Conservation (phyloP, 1,140 invertebrate genomes). For the Drosophila punjabiensis region DNA sequence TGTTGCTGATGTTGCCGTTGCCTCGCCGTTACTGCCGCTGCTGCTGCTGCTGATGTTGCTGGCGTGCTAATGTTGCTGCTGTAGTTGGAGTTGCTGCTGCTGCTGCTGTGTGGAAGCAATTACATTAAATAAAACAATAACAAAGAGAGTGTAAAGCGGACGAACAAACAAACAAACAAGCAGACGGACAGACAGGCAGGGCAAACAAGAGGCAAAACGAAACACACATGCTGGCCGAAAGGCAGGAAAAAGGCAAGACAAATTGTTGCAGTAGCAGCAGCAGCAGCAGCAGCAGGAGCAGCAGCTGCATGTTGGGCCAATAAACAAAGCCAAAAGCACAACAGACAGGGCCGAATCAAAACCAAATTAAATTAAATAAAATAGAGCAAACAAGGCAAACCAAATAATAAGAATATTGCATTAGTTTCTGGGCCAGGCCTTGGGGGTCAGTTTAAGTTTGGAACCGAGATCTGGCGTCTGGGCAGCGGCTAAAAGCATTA, state of each 20-base stretch:
- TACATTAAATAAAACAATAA: conserved; percentile 81
- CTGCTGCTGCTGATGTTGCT: conserved; percentile 1
- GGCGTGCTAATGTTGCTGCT: conserved; percentile 12
- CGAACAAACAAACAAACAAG: conserved; percentile 33
- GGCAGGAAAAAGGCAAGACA: conserved; percentile 62
- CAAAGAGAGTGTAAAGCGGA: conserved; percentile 55
- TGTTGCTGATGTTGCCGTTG: conserved; percentile 9
- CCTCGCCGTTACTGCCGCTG: not conserved
- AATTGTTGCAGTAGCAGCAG: conserved; percentile 59
- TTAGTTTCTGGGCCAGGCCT: conserved; percentile 54
- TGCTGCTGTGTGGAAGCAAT: conserved; percentile 59
- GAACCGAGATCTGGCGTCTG: conserved; percentile 39
- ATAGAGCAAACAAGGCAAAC: conserved; percentile 62
- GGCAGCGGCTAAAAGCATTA: conserved; percentile 76
- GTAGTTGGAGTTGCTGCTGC: conserved; percentile 7
- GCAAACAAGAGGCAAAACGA: conserved; percentile 44
- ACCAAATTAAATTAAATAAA: conserved; percentile 76
- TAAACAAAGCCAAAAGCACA: conserved; percentile 64
- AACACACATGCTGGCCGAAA: conserved; percentile 50
- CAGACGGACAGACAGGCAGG: conserved; percentile 13
- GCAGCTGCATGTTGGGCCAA: conserved; percentile 73
- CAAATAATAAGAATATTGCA: conserved; percentile 83
- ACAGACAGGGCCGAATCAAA: conserved; percentile 61
- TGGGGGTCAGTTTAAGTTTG: conserved; percentile 8
- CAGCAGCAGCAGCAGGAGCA: conserved; percentile 59